These are phyloP conservation scores for Pitta sordida DNA, from an alignment of 2,113 vertebrate genomes.

Conservation along the genomic window DNA sequence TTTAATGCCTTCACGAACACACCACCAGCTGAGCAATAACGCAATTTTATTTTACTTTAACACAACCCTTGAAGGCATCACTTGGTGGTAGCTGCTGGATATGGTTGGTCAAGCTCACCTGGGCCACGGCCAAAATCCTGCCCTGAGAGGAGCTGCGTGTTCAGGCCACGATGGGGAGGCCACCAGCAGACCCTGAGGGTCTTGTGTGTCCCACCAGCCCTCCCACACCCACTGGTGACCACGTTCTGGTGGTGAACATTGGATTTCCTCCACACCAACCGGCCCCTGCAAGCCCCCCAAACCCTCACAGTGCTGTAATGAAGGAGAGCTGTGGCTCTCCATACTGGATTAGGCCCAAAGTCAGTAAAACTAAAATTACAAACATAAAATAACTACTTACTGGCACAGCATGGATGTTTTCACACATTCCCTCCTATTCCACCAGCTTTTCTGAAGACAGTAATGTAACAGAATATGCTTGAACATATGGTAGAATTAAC, in stretches of 20 bases:
- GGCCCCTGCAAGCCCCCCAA: not conserved
- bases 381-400: slow-evolving; percentile 60
- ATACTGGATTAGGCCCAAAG: slow-evolving; percentile 19
- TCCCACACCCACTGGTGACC: fast-evolving
- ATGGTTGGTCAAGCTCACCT: fast-evolving
- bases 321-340: not conserved
- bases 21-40: fast-evolving
- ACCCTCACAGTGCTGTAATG: not conserved
- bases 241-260: too few relatives aligned
- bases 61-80: fast-evolving
- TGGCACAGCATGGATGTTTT: slow-evolving; percentile 59
- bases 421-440: slow-evolving; percentile 35
- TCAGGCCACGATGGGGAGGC: not conserved
- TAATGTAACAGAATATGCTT: slow-evolving; percentile 23
- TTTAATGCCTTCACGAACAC: not conserved
- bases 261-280: not conserved
- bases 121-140: fast-evolving
- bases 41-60: not conserved
- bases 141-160: not conserved
- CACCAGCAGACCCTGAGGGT: not conserved
- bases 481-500: slow-evolving; percentile 50
- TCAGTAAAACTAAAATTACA: slow-evolving; percentile 62
- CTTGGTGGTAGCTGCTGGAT: not conserved
- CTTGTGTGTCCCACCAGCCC: not conserved
- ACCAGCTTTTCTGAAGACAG: not conserved